Evolutionary conservation across 2,113 vertebrate genomes (phyloP), one percentile per base, ranked within the genome.

Genomic region (Phylloscopus trochiloides): DNA sequence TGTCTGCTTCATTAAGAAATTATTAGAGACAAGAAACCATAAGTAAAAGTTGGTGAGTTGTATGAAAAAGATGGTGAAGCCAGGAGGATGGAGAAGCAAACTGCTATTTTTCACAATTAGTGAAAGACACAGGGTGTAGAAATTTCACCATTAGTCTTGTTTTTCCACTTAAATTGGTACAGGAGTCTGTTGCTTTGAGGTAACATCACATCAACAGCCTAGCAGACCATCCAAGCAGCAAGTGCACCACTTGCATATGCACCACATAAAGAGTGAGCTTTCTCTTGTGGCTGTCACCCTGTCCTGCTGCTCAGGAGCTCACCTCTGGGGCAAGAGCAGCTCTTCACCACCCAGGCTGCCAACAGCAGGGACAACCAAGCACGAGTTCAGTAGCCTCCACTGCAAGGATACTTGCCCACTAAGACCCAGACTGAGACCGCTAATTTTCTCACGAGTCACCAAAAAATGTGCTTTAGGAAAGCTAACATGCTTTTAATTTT

Each of bases 1-100:
- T 3, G 14, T 45, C 59, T 71, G 85, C 72, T 93, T 88, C 86
- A 63, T 88, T 94, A 94, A 86, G 78, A 90, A 95, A 86, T 88
- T 12, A 59, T 70, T 57, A 92, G 52, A 76, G 63, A 43, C 54
- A 76, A 90, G 57, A 83, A 92, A n/a, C n/a, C 42, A 45, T 86
- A 82, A 88, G 62, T 67, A 67, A 63, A 81, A 88, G 52, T 74
- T 63, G 29, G 38, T 3, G 2, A 88, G 17, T 74, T 86, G 52
- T 12, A 75, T 16, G 29, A 84, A 68, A 31, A 91, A 61, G 70
- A 86, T 22, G 10, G 45, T 32, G 54, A 79, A 92, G 67, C 42
- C 67, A 95, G 77, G n/a, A 95, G 67, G 42, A 90, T 28, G 19
- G 32, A 81, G 45, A 68, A 68, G 24, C 22, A 95, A 87, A 87